Evolutionary conservation across 2,113 vertebrate genomes (phyloP), one percentile per base, ranked within the genome.

Genomic region (Phyllostomus hastatus): DNA sequence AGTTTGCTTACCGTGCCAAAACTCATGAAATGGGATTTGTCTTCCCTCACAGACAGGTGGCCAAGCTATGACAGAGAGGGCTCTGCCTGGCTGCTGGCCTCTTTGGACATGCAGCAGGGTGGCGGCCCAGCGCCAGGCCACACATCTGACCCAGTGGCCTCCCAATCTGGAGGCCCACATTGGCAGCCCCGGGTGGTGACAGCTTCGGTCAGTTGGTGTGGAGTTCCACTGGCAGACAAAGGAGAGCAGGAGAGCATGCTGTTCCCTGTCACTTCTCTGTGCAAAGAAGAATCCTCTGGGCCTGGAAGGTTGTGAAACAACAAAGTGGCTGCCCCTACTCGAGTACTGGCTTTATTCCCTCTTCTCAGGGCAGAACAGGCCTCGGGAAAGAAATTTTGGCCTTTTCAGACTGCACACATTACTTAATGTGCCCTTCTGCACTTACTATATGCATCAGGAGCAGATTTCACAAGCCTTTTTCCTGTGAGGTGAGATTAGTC

Each of bases 21-120:
- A 76, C 81, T 97, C 88, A 91, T 95, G 79, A 98, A 97, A 97
- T 79, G 52, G 59, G 59, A 92, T 97, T 98, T 97, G 88, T 95
- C 87, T 97, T 96, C 80, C 84, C 96, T 83, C 5, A 1, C 54
- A 93, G 94, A 97, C 98, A 98, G 92, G 96, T 96, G 95, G 81
- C 91, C 79, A 95, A 2, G 88, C 97, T 94, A 26, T 96, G 88
- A 89, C 1, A 20, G 94, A 92, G 16, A 59, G 64, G 41, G 93
- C 89, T 59, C 59, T 91, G 64, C 72, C 57, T 97, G 96, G 97
- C 97, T 95, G 81, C 48, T 85, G 73, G 95, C 95, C 93, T 31
- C 79, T 92, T 72, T 91, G 90, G 88, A 64, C 22, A 61, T 0
- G 0, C 57, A 79, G 81, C 81, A 14, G 17, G 43, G 46, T 31